Base-by-base conservation (phyloP, 2,888 invertebrate genomes). In the Gymnosoma rotundatum region DNA sequence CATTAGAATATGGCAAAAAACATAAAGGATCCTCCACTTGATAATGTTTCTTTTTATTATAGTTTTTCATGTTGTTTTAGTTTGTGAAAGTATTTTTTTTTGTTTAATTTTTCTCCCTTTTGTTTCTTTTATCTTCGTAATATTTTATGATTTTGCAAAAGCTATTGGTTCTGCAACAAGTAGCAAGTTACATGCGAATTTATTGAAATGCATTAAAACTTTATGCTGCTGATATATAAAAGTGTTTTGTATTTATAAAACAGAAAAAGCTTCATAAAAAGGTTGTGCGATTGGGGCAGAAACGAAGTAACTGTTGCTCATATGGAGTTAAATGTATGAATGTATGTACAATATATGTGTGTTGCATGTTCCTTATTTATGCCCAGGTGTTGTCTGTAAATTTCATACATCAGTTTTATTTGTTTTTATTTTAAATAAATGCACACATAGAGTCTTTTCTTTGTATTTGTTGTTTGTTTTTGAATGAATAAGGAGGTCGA, bases 301-400 rank as follows among this genome's bases (percentile, higher is more conserved):
- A 25, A 36, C 42, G 20, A 5, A n/a, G 38, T 16, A 60, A 52
- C 54, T 18, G 60, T 56, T 78, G 14, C 36, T 45, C 9, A 10
- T 21, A 52, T 48, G n/a, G 21, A 25, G 54, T 20, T 21, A 38
- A 58, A 52, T 60, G 21, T 52, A 52, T 66, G 69, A 10, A 10
- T 38, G 38, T 38, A 10, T 10, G 38, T 42, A 32, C 32, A 42
- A 1, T 5, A 32, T 6, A 7, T 32, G 6, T 32, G 0, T 67
- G 48, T 72, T 75, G 76, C 36, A 48, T 76, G 61, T 48, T 61
- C 67, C 63, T 66, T 78, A 75, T 74, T 83, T 83, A 83, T 73
- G 48, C 12, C 50, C 78, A 73, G 73, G 74, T 74, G 78, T 75
- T 69, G 83, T 38, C 54, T 56, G 69, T 64, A 75, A 75, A 70